These are phyloP conservation scores for Philaethria dido DNA, from an alignment of 2,888 invertebrate genomes.

Conservation along the genomic window DNA sequence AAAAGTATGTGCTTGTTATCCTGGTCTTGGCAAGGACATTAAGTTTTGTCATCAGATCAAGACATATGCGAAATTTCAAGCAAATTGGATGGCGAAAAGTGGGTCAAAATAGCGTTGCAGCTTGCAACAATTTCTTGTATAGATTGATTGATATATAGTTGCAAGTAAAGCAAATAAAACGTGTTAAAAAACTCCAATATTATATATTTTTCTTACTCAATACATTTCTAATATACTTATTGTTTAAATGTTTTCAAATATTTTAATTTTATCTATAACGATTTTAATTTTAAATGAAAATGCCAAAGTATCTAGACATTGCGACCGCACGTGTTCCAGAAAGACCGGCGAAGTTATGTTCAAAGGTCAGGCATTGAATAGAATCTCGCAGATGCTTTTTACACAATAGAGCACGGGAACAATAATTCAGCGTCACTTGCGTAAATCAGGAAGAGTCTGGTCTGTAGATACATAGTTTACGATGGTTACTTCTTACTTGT, in stretches of 20 bases:
- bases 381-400: conserved; percentile 68
- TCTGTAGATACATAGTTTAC: conserved; percentile 40
- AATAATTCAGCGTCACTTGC: conserved; percentile 50
- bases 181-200: not conserved
- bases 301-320: conserved; percentile 50
- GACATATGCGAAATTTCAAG: too few relatives aligned
- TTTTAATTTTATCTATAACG: conserved; percentile 23
- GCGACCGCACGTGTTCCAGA: conserved; percentile 63
- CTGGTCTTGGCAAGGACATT: too few relatives aligned
- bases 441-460: conserved; percentile 41
- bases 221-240: too few relatives aligned
- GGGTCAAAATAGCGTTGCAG: not conserved
- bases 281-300: conserved; percentile 47
- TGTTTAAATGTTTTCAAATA: not conserved
- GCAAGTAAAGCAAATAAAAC: too few relatives aligned
- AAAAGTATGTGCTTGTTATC: too few relatives aligned
- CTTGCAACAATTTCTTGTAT: too few relatives aligned
- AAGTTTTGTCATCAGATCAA: too few relatives aligned
- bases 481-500: conserved; percentile 31
- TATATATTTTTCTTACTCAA: not conserved
- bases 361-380: conserved; percentile 74
- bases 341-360: conserved; percentile 48
- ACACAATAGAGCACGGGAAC: conserved; percentile 61
- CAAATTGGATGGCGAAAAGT: too few relatives aligned
- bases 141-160: too few relatives aligned